Evolutionary conservation across 1,140 invertebrate species (phyloP).

Genomic region (Wasmannia auropunctata): DNA sequence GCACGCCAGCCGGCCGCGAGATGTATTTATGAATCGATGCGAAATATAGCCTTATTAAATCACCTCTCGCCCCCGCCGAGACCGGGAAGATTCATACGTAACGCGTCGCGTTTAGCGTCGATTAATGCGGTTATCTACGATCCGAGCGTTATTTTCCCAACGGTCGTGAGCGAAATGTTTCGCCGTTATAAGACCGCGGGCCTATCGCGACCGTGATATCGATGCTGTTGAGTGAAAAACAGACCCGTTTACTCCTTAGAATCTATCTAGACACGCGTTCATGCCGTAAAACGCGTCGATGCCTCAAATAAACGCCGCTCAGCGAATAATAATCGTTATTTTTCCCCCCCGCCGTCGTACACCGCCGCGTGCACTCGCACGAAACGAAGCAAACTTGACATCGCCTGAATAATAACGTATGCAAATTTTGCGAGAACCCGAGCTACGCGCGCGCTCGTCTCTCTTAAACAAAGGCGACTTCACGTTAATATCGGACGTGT

Average conservation of each 20-base stretch:
- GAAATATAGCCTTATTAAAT: constrained; percentile 79
- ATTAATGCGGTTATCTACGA: constrained; percentile 67
- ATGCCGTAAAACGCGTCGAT: not conserved
- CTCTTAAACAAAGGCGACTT: constrained; percentile 31
- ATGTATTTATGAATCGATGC: constrained; percentile 79
- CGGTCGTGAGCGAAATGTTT: constrained; percentile 42
- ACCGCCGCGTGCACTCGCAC: not conserved
- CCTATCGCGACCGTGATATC: not conserved
- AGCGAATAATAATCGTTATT: constrained; percentile 31
- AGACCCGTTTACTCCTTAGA: not conserved
- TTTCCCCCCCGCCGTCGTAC: not conserved
- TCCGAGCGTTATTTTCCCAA: constrained; percentile 64
- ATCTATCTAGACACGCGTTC: not conserved
- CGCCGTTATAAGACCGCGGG: not conserved
- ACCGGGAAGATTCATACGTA: constrained; percentile 60
- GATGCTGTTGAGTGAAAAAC: constrained; percentile 24
- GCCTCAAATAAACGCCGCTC: not conserved
- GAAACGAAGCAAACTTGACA: constrained; percentile 41
- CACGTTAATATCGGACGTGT: constrained; percentile 48
- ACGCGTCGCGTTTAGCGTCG: constrained; percentile 58
- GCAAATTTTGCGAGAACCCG: constrained; percentile 26
- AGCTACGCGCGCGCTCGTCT: not conserved
- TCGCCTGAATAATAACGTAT: constrained; percentile 42
- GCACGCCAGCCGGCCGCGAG: constrained; percentile 48
- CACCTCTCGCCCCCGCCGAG: constrained; percentile 68